phyloP scores from a whole-genome alignment of 2,797 vertebrate species.

The Manis javanica region DNA sequence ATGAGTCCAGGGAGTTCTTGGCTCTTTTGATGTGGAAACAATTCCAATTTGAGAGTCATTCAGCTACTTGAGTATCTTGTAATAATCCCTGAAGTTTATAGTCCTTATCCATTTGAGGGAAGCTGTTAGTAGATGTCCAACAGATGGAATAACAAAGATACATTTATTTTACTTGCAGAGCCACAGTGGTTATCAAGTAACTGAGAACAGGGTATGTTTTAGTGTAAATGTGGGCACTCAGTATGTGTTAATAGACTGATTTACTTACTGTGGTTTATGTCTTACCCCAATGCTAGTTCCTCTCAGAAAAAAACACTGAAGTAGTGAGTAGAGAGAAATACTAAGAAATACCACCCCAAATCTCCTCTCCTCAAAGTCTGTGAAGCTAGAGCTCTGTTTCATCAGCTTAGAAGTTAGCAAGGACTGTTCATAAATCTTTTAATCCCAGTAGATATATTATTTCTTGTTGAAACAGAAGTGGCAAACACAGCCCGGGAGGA shows the following conservation, averaged over 20 bases:
- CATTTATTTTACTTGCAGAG: conserved; percentile 17
- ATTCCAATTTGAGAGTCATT: background rate
- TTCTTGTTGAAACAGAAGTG: conserved; percentile 39
- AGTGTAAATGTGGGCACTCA: background rate
- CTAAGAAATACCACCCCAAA: conserved; percentile 35
- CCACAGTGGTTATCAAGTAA: conserved; percentile 30
- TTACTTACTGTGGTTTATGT: background rate
- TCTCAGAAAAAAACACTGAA: conserved; percentile 34
- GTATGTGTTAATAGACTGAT: conserved; percentile 14
- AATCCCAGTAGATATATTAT: conserved; percentile 5
- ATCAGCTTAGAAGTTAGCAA: conserved; percentile 22
- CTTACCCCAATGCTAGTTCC: background rate
- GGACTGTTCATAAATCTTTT: conserved; percentile 63
- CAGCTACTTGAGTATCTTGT: background rate
- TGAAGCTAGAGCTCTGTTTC: conserved; percentile 61
- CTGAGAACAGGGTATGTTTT: background rate
- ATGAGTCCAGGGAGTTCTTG: background rate
- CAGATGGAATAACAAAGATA: conserved; percentile 50
- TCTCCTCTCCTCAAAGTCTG: conserved; percentile 39
- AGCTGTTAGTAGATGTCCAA: conserved; percentile 40
- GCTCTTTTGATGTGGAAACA: background rate
- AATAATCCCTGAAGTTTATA: background rate
- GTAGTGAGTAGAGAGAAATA: conserved; percentile 61
- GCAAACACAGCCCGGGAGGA: conserved; percentile 29
- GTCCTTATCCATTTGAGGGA: conserved; percentile 15